phyloP scores from a whole-genome alignment of 2,113 vertebrate species.

The Erythrocebus patas region DNA sequence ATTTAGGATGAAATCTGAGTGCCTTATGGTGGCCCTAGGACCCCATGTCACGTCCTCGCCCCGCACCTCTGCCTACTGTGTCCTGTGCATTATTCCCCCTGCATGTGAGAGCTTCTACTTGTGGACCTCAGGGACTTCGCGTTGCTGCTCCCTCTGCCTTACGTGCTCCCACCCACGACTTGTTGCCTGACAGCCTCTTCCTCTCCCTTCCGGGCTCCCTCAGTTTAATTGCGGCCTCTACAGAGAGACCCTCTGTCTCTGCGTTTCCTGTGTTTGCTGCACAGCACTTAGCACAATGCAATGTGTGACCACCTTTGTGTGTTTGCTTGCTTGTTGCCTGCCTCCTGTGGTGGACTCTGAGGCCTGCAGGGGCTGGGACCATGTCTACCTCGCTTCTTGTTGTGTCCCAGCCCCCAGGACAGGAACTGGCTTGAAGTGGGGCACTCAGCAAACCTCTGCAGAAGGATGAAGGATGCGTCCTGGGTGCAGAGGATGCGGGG shows the following conservation, averaged over 20 bases:
- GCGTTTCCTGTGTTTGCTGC: background rate
- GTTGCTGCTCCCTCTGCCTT: background rate
- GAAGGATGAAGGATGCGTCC: too few species aligned
- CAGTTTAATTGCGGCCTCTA: background rate
- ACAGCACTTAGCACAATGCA: background rate
- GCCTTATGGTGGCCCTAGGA: background rate
- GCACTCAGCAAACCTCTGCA: background rate
- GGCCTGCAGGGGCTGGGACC: background rate
- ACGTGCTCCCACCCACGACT: too few species aligned
- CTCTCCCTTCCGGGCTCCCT: background rate
- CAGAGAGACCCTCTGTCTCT: background rate
- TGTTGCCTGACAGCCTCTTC: background rate
- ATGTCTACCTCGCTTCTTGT: background rate
- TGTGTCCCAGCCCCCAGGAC: background rate
- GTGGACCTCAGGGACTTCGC: background rate
- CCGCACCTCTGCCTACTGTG: fast-evolving
- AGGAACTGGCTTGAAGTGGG: background rate
- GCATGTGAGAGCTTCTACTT: background rate
- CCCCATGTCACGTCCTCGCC: too few species aligned
- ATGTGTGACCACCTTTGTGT: background rate
- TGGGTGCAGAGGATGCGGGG: background rate
- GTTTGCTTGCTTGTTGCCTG: background rate
- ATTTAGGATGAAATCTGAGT: background rate
- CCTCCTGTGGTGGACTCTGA: background rate
- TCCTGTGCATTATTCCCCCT: background rate